A percentile compares a stretch with the other conserved stretches of the same genome.
Evolutionary conservation across 2,113 vertebrate species (phyloP).

Genomic region (Struthidea cinerea): DNA sequence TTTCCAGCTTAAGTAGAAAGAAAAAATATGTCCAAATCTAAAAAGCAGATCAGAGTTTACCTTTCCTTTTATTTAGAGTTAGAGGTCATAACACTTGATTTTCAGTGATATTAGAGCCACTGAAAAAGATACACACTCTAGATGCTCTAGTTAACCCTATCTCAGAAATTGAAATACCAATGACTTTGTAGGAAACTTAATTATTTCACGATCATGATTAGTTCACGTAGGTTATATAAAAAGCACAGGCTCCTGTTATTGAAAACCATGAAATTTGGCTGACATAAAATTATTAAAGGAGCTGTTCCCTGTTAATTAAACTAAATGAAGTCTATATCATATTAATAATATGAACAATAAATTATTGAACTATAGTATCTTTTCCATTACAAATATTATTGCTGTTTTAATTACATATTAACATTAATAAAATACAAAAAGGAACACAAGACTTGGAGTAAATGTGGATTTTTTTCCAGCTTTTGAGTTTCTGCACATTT

Average conservation of each 20-base stretch:
- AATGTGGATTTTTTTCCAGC: background rate
- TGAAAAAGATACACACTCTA: background rate
- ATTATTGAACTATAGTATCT: background rate
- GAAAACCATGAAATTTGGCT: background rate
- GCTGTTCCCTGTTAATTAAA: background rate
- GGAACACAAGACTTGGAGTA: background rate
- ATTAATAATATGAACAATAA: background rate
- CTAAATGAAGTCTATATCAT: background rate
- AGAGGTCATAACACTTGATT: background rate
- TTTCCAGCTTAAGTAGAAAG: background rate
- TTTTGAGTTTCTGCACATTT: background rate
- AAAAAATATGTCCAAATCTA: rapidly evolving
- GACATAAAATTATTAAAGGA: background rate
- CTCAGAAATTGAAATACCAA: background rate
- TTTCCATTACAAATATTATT: background rate
- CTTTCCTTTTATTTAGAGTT: background rate
- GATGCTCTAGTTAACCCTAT: background rate
- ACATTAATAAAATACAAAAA: background rate
- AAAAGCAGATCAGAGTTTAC: background rate
- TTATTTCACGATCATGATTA: background rate
- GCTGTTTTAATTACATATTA: background rate
- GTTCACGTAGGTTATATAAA: background rate
- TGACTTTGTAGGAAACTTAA: background rate
- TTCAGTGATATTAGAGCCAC: background rate
- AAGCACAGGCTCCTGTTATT: background rate